Conservation (phyloP, 2,888 invertebrate species). For the Papilio demoleus region DNA sequence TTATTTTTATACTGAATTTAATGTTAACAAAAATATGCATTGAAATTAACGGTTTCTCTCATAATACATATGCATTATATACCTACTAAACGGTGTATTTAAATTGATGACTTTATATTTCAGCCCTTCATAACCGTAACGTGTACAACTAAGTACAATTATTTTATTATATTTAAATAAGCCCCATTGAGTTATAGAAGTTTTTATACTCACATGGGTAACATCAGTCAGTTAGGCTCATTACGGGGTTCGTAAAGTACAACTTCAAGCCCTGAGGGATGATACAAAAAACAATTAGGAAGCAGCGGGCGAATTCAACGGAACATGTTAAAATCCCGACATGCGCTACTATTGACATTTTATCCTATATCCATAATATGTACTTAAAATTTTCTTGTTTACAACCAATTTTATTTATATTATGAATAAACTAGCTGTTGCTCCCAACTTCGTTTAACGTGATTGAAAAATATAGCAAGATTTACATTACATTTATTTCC, state of each 20-base stretch:
- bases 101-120: too few species aligned
- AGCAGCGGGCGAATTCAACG: conserved; percentile 62
- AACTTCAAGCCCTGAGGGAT: conserved; percentile 70
- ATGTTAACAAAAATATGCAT: too few species aligned
- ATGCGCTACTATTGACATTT: conserved; percentile 9
- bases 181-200: conserved; percentile 63
- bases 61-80: too few species aligned
- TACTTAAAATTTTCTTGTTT: neutral
- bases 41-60: too few species aligned
- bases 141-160: conserved; percentile 52
- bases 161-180: neutral
- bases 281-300: conserved; percentile 75
- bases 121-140: too few species aligned
- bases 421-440: too few species aligned
- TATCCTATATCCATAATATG: neutral
- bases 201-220: conserved; percentile 72
- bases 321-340: conserved; percentile 11
- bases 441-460: too few species aligned
- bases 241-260: conserved; percentile 65
- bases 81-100: too few species aligned
- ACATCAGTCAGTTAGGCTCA: conserved; percentile 82
- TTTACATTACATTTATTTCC: too few species aligned
- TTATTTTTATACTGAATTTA: too few species aligned
- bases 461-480: too few species aligned
- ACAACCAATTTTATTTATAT: too few species aligned